These are phyloP conservation scores for Polyommatus iphigenia DNA, from an alignment of 2,888 invertebrate genomes.

Conservation along the genomic window DNA sequence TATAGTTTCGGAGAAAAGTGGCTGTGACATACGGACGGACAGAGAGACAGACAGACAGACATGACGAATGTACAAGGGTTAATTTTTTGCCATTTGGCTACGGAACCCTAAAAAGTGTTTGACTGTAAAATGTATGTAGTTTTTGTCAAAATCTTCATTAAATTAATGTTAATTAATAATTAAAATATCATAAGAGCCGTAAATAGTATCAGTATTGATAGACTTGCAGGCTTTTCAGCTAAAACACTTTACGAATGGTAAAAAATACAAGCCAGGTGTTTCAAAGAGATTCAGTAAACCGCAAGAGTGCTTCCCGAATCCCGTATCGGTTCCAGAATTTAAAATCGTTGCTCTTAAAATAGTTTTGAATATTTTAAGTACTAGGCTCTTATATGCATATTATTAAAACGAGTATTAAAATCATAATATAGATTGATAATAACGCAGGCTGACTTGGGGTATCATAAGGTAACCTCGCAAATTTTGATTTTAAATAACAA, in stretches of 20 bases:
- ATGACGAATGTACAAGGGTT: too few relatives aligned
- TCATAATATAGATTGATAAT: too few relatives aligned
- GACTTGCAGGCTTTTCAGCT: neutral
- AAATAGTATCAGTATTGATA: neutral
- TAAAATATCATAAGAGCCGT: neutral
- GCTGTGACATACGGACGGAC: too few relatives aligned
- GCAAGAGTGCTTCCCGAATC: neutral
- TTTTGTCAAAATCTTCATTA: neutral
- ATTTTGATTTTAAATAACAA: too few relatives aligned
- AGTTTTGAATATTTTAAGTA: neutral
- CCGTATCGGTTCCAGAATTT: neutral
- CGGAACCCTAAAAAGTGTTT: too few relatives aligned
- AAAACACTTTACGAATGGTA: neutral
- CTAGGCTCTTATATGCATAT: neutral
- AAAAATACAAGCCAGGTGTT: neutral
- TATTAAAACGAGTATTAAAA: neutral
- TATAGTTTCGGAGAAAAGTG: too few relatives aligned
- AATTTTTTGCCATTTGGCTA: too few relatives aligned
- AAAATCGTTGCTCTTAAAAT: neutral
- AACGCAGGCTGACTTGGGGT: too few relatives aligned
- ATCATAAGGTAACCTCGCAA: too few relatives aligned
- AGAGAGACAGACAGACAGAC: too few relatives aligned
- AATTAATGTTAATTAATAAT: neutral
- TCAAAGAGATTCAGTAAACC: constrained; percentile 8
- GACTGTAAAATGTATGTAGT: too few relatives aligned